A percentile compares a stretch with the other conserved stretches of the same genome.
phyloP scores from a whole-genome alignment of 1,140 invertebrate genomes.

The Cydia amplana region DNA sequence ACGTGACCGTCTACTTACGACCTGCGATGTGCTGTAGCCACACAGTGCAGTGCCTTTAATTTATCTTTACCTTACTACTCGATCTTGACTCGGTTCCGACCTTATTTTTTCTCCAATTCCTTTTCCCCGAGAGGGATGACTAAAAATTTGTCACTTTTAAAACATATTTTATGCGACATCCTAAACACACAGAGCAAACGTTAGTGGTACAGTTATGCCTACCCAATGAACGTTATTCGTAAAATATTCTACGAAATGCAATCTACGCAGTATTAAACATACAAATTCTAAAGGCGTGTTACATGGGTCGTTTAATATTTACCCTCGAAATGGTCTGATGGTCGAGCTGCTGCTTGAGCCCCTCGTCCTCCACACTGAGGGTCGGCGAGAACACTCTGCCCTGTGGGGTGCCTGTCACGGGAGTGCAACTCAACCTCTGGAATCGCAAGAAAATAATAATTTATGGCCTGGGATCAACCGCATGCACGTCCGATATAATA shows the following conservation, averaged over 20 bases:
- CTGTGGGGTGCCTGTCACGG: conserved; percentile 68
- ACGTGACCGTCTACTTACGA: conserved; percentile 28
- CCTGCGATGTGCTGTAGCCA: conserved; percentile 53
- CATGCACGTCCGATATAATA: conserved; percentile 10
- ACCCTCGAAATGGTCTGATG: conserved; percentile 75
- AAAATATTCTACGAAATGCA: conserved; percentile 20
- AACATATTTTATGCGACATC: conserved; percentile 45
- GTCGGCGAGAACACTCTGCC: conserved; percentile 68
- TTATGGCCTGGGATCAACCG: conserved; percentile 29
- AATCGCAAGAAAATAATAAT: conserved; percentile 31
- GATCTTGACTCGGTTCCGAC: conserved; percentile 75
- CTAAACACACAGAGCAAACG: conserved; percentile 26
- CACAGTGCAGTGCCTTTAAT: conserved; percentile 59
- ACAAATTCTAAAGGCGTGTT: conserved; percentile 22
- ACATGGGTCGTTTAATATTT: conserved; percentile 46
- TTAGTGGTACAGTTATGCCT: conserved; percentile 8
- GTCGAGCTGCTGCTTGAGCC: conserved; percentile 73
- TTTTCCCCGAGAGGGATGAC: conserved; percentile 71
- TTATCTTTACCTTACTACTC: conserved; percentile 66
- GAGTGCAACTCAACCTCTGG: conserved; percentile 65
- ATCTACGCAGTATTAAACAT: conserved; percentile 36
- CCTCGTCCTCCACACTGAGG: conserved; percentile 71
- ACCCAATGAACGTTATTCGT: not conserved
- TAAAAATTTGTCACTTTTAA: conserved; percentile 73
- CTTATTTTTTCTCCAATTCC: conserved; percentile 76